A percentile compares a stretch with the other conserved stretches of the same genome.
Conservation (phyloP, 2,797 vertebrate genomes). For the Macropus fuliginosus region DNA sequence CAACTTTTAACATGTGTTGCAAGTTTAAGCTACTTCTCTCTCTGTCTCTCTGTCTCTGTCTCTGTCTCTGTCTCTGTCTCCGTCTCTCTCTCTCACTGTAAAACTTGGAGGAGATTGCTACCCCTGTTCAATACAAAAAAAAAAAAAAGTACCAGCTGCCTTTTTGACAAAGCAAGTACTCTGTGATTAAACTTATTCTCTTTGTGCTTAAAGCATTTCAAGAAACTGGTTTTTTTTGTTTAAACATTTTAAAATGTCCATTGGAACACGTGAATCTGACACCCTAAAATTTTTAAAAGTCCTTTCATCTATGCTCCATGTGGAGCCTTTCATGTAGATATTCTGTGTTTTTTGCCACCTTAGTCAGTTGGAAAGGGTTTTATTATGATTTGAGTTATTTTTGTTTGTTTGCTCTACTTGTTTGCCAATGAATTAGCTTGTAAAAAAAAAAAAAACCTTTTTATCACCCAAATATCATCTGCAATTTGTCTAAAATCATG, state of each 20-base stretch:
- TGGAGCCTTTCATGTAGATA: conserved; percentile 83
- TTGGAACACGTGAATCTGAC: conserved; percentile 83
- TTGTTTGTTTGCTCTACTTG: conserved; percentile 47
- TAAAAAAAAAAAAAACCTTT: not conserved
- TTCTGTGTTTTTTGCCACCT: conserved; percentile 77
- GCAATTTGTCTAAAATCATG: conserved; percentile 76
- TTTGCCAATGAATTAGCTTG: conserved; percentile 45
- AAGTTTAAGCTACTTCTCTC: conserved; percentile 48
- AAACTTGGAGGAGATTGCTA: conserved; percentile 69
- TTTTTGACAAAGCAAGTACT: conserved; percentile 80
- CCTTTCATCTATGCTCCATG: conserved; percentile 70
- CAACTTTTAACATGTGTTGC: conserved; percentile 69
- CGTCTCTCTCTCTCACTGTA: not conserved
- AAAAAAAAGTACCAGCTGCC: conserved; percentile 79
- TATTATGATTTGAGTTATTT: conserved; percentile 66
- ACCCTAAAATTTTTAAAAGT: conserved; percentile 80
- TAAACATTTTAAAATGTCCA: conserved; percentile 80
- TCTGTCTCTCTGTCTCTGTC: not conserved
- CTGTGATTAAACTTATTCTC: conserved; percentile 74
- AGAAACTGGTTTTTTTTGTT: conserved; percentile 80
- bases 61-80: not conserved
- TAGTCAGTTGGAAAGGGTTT: conserved; percentile 76
- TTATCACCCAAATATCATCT: conserved; percentile 54
- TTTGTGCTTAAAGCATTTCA: conserved; percentile 81
- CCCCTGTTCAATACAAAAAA: conserved; percentile 69